Percentiles rank a stretch among this genome's conserved stretches.
Evolutionary conservation across 2,113 vertebrate genomes (phyloP).

Genomic region (Kryptolebias marmoratus): DNA sequence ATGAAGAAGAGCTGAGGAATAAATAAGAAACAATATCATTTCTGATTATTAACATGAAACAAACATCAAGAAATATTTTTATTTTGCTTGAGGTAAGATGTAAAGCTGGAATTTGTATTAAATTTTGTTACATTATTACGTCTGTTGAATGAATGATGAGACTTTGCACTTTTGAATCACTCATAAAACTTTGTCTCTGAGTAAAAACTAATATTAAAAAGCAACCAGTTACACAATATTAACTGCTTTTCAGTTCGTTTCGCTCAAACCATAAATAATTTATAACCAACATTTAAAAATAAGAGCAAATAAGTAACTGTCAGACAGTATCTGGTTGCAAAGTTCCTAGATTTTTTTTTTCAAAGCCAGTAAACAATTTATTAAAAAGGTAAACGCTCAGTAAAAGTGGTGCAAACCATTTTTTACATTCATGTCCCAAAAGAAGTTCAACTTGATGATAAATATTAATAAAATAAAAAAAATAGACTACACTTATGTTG

Average conservation of each 20-base stretch:
- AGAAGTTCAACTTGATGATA: background rate
- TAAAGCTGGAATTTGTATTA: background rate
- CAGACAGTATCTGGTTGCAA: background rate
- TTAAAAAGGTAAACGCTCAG: background rate
- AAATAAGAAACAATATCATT: conserved; percentile 27
- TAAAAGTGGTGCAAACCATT: conserved; percentile 1
- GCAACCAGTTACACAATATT: no score
- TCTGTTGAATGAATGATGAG: no score
- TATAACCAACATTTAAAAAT: no score
- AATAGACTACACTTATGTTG: background rate
- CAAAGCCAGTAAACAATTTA: conserved; percentile 5
- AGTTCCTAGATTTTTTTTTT: background rate
- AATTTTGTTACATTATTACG: background rate
- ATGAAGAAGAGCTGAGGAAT: conserved; percentile 1
- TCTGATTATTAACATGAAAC: conserved; percentile 37
- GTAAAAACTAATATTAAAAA: no score
- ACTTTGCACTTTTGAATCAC: no score
- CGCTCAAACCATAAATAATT: no score
- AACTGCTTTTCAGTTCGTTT: no score
- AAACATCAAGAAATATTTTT: background rate
- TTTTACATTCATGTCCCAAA: background rate
- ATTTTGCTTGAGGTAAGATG: conserved; percentile 19
- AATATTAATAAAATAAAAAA: background rate
- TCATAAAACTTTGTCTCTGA: no score
- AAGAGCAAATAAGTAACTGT: no score